Conservation (phyloP, 2,888 invertebrate genomes). For the Cataglyphis livida region DNA sequence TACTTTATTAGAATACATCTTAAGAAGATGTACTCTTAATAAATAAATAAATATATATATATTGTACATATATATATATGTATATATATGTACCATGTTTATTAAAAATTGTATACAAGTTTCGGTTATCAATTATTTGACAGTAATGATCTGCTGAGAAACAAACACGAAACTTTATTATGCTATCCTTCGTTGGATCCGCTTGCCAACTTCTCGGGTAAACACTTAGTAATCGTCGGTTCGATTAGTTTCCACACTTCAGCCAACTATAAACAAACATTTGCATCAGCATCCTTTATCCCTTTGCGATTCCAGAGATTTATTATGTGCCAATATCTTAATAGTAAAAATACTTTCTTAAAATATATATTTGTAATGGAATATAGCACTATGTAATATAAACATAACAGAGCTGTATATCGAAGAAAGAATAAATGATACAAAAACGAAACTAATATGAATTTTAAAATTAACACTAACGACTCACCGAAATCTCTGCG, state of each 20-base stretch:
- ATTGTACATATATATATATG: too few relatives aligned
- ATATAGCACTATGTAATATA: neutral
- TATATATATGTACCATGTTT: neutral
- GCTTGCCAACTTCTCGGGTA: constrained; percentile 84
- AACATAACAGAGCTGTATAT: neutral
- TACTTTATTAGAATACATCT: neutral
- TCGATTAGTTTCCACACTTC: constrained; percentile 87
- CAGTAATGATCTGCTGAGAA: constrained; percentile 17
- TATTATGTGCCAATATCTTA: constrained; percentile 13
- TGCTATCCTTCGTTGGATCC: constrained; percentile 78
- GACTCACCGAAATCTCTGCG: constrained; percentile 28
- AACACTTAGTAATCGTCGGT: constrained; percentile 86
- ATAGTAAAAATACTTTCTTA: neutral
- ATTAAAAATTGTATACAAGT: constrained; percentile 1
- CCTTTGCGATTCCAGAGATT: constrained; percentile 10
- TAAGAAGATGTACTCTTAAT: neutral
- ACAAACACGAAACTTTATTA: constrained; percentile 33
- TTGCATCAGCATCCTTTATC: constrained; percentile 7
- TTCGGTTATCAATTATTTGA: constrained; percentile 38
- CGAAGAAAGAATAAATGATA: neutral
- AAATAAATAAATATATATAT: too few relatives aligned
- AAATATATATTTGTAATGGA: neutral
- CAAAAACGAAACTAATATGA: neutral
- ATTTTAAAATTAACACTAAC: neutral
- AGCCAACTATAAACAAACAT: constrained; percentile 85